Evolutionary conservation across 2,888 invertebrate genomes (phyloP), one percentile per base, ranked within the genome.

Genomic region (Melanophora roralis): DNA sequence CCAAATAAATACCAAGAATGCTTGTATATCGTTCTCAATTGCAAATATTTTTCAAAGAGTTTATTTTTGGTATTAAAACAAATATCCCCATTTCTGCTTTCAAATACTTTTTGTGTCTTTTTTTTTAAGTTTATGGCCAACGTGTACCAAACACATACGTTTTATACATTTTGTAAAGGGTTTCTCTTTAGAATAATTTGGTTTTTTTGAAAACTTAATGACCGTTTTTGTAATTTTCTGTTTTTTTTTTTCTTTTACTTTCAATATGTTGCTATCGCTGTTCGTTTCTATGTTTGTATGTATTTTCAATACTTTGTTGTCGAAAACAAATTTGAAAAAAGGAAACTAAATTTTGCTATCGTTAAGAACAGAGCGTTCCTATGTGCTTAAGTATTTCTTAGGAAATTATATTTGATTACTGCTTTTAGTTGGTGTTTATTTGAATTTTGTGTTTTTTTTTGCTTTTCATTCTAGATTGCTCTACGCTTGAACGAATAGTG

Each of bases 391-490:
- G 69, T 65, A 64, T 78, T 78, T 78, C 78, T 51, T 59, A 55
- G 55, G 79, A 80, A 80, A 80, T 80, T 75, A 80, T 80, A 75
- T 80, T 80, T 80, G 79, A 80, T 80, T 80, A 72, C 79, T 67
- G 49, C 79, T 80, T 75, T 75, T 67, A 71, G 79, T 68, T 75
- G 67, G 79, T 80, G 79, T 75, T 80, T 80, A 80, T 75, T 80
- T 72, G 67, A 72, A 72, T 67, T 75, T 64, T 55, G 23, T 64
- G 38, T 45, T 75, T 40, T 27, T 19, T 69, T 2, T 47, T 67
- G 2, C 23, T 59, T 60, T 60, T 51, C 59, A 67, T 60, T 62
- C 38, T 59, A 69, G 60, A 53, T 45, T 62, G 67, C 65, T 45
- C 64, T 34, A 79, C 60, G 67, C 76, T 76, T 59, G 76, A 73